These are phyloP conservation scores for Pristiophorus japonicus DNA, from an alignment of 2,113 vertebrate species.

Conservation along the genomic window DNA sequence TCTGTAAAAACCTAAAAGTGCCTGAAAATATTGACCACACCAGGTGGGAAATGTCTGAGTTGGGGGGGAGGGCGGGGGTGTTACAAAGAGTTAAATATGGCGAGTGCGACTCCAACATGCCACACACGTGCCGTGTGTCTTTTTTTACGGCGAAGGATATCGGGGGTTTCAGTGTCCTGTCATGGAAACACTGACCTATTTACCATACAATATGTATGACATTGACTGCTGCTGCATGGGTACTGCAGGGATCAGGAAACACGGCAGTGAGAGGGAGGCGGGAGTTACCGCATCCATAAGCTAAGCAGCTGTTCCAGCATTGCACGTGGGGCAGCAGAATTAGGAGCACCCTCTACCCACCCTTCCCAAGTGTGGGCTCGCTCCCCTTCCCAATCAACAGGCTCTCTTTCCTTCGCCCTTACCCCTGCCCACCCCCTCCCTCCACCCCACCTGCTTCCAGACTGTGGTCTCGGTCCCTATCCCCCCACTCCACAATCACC, in stretches of 20 bases:
- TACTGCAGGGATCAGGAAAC: no score
- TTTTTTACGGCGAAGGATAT: background rate
- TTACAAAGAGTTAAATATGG: background rate
- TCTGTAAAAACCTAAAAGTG: background rate
- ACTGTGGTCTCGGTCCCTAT: no score
- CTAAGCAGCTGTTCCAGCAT: background rate
- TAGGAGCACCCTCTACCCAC: background rate
- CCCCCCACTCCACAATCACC: no score
- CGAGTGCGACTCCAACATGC: no score
- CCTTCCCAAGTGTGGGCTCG: background rate
- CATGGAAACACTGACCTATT: background rate
- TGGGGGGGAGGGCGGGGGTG: background rate
- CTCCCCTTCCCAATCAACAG: background rate
- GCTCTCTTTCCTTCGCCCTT: no score
- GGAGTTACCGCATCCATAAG: background rate
- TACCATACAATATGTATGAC: background rate
- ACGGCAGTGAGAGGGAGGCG: background rate
- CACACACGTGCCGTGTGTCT: background rate
- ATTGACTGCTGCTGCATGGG: background rate
- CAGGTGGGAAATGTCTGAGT: background rate
- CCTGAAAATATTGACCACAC: background rate
- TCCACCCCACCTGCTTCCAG: no score
- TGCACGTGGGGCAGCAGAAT: background rate
- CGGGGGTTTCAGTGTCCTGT: background rate
- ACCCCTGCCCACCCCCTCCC: no score